Evolutionary conservation across 2,888 invertebrate species (phyloP), one percentile per base, ranked within the genome.

Genomic region (Drosophila dives): DNA sequence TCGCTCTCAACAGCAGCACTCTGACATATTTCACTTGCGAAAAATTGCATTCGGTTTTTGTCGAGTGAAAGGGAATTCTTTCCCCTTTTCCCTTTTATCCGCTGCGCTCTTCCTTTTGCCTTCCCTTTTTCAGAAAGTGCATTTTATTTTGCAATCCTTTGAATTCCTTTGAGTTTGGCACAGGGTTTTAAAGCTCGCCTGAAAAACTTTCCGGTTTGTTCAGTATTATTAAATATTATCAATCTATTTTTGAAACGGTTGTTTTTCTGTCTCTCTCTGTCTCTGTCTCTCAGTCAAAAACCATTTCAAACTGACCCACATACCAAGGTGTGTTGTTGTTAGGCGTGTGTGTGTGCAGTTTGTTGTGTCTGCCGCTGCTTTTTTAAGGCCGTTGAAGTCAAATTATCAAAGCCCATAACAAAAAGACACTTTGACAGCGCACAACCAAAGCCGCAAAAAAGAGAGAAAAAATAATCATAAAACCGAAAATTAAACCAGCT

Each of bases 251-350:
- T 40, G 64, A 55, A 63, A 34, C 12, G 26, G 7, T 26, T 8
- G 38, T 12, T 26, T 12, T 5, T n/a, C 34, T 32, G 26, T 3
- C n/a, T 32, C 50, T 5, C 15, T 20, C 20, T 33, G 17, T 17
- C 53, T 53, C 40, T 23, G 34, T 45, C 79, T 71, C 60, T 75
- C 71, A 80, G 61, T 72, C 85, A 78, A 78, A 82, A 86, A 68
- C 71, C 74, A 90, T 88, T 89, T 89, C 79, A 76, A 88, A 81
- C 68, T 90, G 90, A 89, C 89, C 89, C 86, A 89, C 88, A 89
- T 89, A 90, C 91, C 91, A 90, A 80, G 75, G 77, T 82, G 85
- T 36, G 60, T 26, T 26, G 2, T 29, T 53, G 60, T 80, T 71
- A 87, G 79, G 81, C 85, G 85, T 81, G 20, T 87, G 85, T 81